Percentiles rank a stretch among this genome's conserved stretches.
phyloP scores from a whole-genome alignment of 1,140 invertebrate species.

The Kradibia gibbosae region DNA sequence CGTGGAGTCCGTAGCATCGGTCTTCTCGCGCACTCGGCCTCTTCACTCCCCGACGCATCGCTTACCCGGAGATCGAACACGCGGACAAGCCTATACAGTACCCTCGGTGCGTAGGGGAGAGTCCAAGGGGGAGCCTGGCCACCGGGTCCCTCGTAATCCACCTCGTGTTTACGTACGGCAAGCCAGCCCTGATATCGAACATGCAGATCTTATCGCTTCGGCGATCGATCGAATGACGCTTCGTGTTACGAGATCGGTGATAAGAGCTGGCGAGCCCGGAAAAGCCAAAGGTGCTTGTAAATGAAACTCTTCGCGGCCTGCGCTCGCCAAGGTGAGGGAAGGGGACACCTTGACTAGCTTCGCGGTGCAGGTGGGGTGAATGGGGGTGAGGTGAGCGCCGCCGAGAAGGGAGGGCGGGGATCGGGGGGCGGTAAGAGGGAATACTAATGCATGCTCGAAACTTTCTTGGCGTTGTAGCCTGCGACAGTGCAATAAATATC shows the following conservation, averaged over 20 bases:
- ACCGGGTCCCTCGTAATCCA: background rate
- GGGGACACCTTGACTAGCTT: no score
- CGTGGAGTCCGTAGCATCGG: no score
- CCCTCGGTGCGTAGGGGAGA: conserved; percentile 35
- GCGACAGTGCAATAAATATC: conserved; percentile 38
- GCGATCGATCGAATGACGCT: conserved; percentile 57
- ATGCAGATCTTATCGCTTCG: conserved; percentile 44
- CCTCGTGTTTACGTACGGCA: background rate
- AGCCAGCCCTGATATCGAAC: conserved; percentile 38
- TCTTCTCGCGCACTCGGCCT: no score
- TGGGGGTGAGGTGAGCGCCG: conserved; percentile 41
- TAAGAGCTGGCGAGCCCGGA: conserved; percentile 50
- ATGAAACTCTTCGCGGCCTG: conserved; percentile 24
- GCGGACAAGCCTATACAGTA: conserved; percentile 46
- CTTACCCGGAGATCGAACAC: conserved; percentile 1
- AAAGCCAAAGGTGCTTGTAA: conserved; percentile 40
- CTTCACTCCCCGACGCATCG: no score
- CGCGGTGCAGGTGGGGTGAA: no score
- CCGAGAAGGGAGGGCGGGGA: background rate
- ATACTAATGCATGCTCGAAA: conserved; percentile 28
- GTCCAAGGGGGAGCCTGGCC: conserved; percentile 49
- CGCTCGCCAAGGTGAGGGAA: no score
- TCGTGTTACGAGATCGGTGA: conserved; percentile 57
- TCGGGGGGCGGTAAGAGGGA: background rate
- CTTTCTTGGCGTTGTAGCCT: conserved; percentile 43